Conservation (phyloP, 92 coral and sea anemone genomes). For the Epizoanthus stellaris region DNA sequence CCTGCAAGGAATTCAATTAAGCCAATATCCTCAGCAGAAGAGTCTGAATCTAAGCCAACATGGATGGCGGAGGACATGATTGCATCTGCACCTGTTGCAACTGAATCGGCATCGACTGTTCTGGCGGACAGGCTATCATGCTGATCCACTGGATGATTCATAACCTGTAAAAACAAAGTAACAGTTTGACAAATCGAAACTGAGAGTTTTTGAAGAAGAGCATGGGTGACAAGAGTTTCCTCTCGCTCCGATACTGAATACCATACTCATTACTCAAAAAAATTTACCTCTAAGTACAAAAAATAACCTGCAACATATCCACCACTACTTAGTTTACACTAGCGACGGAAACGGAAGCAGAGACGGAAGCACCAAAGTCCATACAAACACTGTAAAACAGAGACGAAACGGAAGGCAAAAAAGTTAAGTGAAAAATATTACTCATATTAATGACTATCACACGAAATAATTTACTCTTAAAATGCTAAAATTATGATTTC, state of each 20-base stretch:
- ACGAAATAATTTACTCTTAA: too few species aligned
- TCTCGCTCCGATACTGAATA: not conserved
- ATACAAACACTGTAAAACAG: too few species aligned
- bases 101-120: not conserved
- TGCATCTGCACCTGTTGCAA: not conserved
- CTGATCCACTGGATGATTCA: not conserved
- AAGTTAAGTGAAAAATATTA: too few species aligned
- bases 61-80: slow-evolving; percentile 1
- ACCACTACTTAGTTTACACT: too few species aligned
- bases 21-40: not conserved
- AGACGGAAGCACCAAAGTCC: too few species aligned
- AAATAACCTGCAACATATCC: not conserved
- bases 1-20: not conserved
- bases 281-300: slow-evolving; percentile 1
- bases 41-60: slow-evolving; percentile 4
- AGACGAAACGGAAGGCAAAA: too few species aligned
- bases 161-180: not conserved
- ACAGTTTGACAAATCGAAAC: slow-evolving; percentile 1
- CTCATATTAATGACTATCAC: too few species aligned
- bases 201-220: not conserved
- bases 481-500: too few species aligned
- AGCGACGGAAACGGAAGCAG: too few species aligned
- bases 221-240: not conserved
- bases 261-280: not conserved
- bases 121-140: not conserved